Percentiles rank a stretch among this genome's conserved stretches.
Conservation (phyloP, 2,888 invertebrate species). For the Megaustenia siamemsis region DNA sequence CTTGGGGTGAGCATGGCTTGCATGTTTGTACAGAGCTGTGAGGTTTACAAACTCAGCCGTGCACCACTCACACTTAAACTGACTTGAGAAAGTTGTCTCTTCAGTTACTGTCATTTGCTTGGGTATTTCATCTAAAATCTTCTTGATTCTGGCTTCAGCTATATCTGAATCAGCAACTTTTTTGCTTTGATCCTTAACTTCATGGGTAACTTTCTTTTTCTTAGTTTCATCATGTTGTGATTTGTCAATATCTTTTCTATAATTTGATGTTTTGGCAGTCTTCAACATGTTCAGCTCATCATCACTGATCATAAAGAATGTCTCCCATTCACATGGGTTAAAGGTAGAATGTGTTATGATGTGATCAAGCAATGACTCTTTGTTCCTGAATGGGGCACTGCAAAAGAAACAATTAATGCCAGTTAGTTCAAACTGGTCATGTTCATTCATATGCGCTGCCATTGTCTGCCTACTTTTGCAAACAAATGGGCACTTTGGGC, state of each 20-base stretch:
- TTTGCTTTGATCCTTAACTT: background rate
- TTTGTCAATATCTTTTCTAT: background rate
- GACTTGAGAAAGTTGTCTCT: background rate
- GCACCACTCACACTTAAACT: constrained; percentile 75
- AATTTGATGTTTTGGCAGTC: background rate
- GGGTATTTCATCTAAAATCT: constrained; percentile 37
- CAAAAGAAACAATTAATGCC: constrained; percentile 71
- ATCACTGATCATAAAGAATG: constrained; percentile 55
- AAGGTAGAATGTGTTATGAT: constrained; percentile 71
- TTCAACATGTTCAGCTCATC: constrained; percentile 40
- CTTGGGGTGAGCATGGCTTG: constrained; percentile 67
- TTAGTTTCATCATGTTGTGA: background rate
- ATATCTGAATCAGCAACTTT: background rate
- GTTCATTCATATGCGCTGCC: constrained; percentile 69
- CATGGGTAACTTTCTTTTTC: background rate
- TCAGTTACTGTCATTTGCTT: constrained; percentile 39
- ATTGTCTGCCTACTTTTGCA: constrained; percentile 68
- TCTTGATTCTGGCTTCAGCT: constrained; percentile 43
- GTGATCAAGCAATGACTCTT: constrained; percentile 71
- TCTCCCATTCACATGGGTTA: constrained; percentile 66
- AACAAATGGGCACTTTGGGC: constrained; percentile 72
- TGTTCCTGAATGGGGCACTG: constrained; percentile 68
- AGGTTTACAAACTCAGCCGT: constrained; percentile 69
- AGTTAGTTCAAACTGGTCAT: constrained; percentile 64
- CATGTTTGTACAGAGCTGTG: constrained; percentile 72